Conservation (phyloP, 1,140 invertebrate genomes). For the Drosophila lowei region DNA sequence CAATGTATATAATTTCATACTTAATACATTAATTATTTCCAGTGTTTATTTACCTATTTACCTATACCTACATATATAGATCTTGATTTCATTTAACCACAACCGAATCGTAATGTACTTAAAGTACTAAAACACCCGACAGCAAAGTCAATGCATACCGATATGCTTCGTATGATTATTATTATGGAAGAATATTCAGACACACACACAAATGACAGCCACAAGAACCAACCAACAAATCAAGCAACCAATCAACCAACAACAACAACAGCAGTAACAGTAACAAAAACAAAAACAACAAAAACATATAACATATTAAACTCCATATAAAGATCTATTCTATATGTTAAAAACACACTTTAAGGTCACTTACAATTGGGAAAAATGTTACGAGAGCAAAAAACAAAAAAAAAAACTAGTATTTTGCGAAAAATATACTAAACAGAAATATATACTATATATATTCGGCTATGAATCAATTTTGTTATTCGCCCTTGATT, state of each 20-base stretch:
- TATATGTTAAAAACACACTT: slow-evolving; percentile 75
- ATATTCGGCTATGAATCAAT: slow-evolving; percentile 49
- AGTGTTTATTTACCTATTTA: slow-evolving; percentile 25
- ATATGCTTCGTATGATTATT: slow-evolving; percentile 36
- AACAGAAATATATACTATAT: slow-evolving; percentile 7
- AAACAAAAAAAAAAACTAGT: slow-evolving; percentile 30
- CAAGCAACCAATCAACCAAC: slow-evolving; percentile 5
- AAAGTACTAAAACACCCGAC: slow-evolving; percentile 16
- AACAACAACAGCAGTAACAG: slow-evolving; percentile 19
- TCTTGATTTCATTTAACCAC: slow-evolving; percentile 23
- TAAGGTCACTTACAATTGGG: slow-evolving; percentile 83
- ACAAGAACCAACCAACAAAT: slow-evolving; percentile 19
- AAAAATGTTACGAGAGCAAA: slow-evolving; percentile 77
- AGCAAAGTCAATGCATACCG: slow-evolving; percentile 25
- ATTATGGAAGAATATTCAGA: slow-evolving; percentile 27
- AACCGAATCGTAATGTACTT: slow-evolving; percentile 29
- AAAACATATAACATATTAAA: slow-evolving; percentile 45
- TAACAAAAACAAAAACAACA: slow-evolving; percentile 30
- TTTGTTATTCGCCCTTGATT: slow-evolving; percentile 42
- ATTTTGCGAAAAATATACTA: slow-evolving; percentile 25
- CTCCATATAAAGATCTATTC: slow-evolving; percentile 39
- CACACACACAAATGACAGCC: slow-evolving; percentile 32
- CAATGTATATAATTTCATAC: slow-evolving; percentile 48
- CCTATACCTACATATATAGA: too few species aligned
- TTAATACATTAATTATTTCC: slow-evolving; percentile 24